Base-by-base conservation (phyloP, 2,888 invertebrate genomes). In the Dolichopus griseipennis region DNA sequence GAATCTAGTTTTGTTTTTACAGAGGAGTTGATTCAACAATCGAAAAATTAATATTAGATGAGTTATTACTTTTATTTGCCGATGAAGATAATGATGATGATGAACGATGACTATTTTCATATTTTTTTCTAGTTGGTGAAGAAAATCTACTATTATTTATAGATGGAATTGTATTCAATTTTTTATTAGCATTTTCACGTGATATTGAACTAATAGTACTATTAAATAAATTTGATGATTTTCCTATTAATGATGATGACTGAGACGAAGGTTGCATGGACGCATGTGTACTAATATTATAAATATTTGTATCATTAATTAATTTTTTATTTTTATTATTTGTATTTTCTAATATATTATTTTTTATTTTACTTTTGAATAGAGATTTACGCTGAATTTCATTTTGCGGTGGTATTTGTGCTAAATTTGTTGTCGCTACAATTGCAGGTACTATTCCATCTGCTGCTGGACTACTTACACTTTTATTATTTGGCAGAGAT, bases 151-250 rank as follows among this genome's bases (percentile, higher is more conserved):
- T 52, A 41, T 12, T 12, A 41, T 9, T 41, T 5, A 41, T 41
- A 12, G 18, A n/a, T 37, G 12, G 8, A 37, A 10, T 37, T 12
- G 37, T 10, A 52, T 52, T 52, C 18, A 18, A 52, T 52, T 52
- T 52, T 52, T 52, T 52, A 52, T 52, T 52, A 6, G 52, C 52
- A 52, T 52, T 52, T 52, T 52, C 52, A 18, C 52, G 52, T 52
- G 52, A 52, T 4, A 52, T 52, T 52, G 52, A 12, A 15, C 52
- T 52, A 15, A 52, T 52, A 2, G 52, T 52, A 52, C 52, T 52
- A 52, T 52, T 52, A 52, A 52, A 52, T 52, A 52, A 52, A 52
- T 52, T 52, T 52, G 52, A 52, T 52, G 52, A 52, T 52, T 52
- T 52, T 52, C 52, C 52, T 52, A 52, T 6, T 52, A 6, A 6